Base-by-base conservation (phyloP, 2,113 vertebrate genomes). In the Brachyhypopomus occidentalis region DNA sequence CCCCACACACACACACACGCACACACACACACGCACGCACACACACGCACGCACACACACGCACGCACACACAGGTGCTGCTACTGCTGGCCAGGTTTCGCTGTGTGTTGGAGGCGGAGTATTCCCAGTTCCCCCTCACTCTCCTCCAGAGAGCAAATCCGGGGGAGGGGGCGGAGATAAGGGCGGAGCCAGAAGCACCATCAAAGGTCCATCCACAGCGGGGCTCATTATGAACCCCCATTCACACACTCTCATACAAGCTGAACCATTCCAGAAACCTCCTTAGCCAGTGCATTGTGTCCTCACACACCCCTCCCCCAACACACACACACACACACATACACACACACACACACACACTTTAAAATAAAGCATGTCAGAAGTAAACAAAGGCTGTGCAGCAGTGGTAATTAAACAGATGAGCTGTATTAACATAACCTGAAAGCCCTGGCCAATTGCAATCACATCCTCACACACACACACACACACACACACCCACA, bases 401-500 rank as follows among this genome's bases (percentile, higher is more conserved):
- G 91, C 88, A 86, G 79, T 88, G 82, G 92, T 94, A 94, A 94
- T 94, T 94, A 94, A 94, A 94, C 92, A 93, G 92, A 94, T 93
- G 93, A 94, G 92, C 92, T 62, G 89, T 90, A 94, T 94, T 94
- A 94, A 92, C 93, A 94, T 94, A 94, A 93, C 93, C 93, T 94
- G 92, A 94, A 94, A 93, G 93, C 93, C 92, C 93, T 88, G 92
- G 95, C 92, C 95, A 94, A 94, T 95, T 95, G 88, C 74, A 78
- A 62, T 78, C 78, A 27, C 56, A 74, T 62, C 23, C 78, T 75
- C 60, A 72, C 75, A 69, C 76, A 60, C 48, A 70, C 64, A 48
- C 66, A 27, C 64, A 27, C 64, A 14, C 84, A 86, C 86, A 85
- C 71, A 34, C 71, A 56, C 81, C 81, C 80, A 58, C 77, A 86